These are phyloP conservation scores for Hemiprocne comata DNA, from an alignment of 2,113 vertebrate genomes.

Conservation along the genomic window DNA sequence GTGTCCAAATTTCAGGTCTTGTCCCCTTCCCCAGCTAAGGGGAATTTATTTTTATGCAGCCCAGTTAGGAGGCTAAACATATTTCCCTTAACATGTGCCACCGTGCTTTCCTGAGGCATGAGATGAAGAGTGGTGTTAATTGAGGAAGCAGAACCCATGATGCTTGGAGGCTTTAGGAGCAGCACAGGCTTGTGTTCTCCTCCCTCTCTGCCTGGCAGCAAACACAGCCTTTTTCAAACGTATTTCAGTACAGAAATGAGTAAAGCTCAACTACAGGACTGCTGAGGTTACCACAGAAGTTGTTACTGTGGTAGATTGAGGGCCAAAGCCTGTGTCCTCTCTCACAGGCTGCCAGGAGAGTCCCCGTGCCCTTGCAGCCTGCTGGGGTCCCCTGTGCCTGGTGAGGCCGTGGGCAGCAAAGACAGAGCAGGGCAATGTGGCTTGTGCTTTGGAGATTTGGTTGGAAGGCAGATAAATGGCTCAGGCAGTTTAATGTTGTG, in stretches of 20 bases:
- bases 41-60: not conserved
- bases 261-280: not conserved
- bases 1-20: not conserved
- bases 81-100: fast-evolving
- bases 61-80: not conserved
- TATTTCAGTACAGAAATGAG: not conserved
- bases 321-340: not conserved
- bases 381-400: no score
- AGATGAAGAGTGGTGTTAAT: not conserved
- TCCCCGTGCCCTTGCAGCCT: fast-evolving
- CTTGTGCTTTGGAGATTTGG: not conserved
- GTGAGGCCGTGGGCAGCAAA: not conserved
- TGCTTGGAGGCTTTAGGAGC: not conserved
- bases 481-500: not conserved
- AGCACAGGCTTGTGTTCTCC: not conserved
- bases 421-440: not conserved
- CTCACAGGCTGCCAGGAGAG: not conserved
- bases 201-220: not conserved
- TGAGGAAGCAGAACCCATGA: not conserved
- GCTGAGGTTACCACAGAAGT: no score
- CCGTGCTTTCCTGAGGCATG: not conserved
- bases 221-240: not conserved
- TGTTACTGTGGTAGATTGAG: not conserved
- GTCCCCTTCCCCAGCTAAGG: not conserved
- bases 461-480: not conserved